Base-by-base conservation (phyloP, 2,888 invertebrate species). In the Dicyrtoma fusca region DNA sequence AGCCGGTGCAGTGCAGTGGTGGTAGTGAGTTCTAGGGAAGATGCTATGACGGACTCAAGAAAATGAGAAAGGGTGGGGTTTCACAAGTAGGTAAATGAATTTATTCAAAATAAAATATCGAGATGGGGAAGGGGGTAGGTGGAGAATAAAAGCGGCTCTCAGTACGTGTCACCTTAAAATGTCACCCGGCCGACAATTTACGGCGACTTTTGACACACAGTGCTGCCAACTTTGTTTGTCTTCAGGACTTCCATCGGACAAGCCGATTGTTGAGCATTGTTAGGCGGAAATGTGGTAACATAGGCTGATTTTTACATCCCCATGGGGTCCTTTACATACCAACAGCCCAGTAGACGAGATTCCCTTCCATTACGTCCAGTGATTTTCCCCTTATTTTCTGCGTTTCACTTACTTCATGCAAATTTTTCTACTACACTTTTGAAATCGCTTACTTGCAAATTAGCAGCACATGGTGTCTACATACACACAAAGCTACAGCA, bases 151-250 rank as follows among this genome's bases (percentile, higher is more conserved):
- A 55, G 71, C 74, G 71, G 71, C 65, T 69, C 71, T 74, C 66
- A 71, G 70, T 73, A 47, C 69, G 49, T 74, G 74, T 74, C 72
- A 72, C 72, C 74, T 75, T 69, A 53, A 72, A 75, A 70, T 75
- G 74, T 75, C 74, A 75, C 59, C 66, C 68, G 66, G 65, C 62
- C 55, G 65, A 74, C 74, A 74, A 76, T 76, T 76, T 76, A 76
- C 73, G 69, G 73, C 71, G 73, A 73, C 74, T 73, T 76, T 76
- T 76, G 76, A 76, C 76, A 72, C 73, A 62, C 70, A 72, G 69
- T 59, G 73, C 71, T 73, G 69, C 72, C 69, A 73, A 68, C 69
- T 64, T 63, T 69, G 68, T 62, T 62, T 34, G 51, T 68, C 53
- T 63, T 21, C 51, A 25, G 42, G 62, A 44, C 44, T 45, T 55